Evolutionary conservation across 2,113 vertebrate genomes (phyloP), one percentile per base, ranked within the genome.

Genomic region (Ancistrus triradiatus): DNA sequence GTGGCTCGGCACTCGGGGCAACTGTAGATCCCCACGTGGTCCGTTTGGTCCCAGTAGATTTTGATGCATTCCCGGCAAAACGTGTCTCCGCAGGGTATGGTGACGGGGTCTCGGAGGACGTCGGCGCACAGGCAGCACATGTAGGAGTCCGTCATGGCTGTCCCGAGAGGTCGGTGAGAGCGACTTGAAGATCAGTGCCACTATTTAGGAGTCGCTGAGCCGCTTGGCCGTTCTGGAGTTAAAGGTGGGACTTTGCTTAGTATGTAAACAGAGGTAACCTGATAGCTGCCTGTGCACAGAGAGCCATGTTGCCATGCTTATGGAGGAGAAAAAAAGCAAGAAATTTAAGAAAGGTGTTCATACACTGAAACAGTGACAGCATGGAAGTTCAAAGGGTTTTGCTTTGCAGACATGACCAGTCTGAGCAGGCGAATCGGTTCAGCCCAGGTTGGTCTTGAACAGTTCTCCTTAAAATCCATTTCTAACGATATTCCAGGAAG

Each of bases 31-130:
- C 86, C 86, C 33, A 80, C 62, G 70, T 86, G 84, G 72, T 90
- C 86, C 2, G 79, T 85, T 69, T 87, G 90, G 69, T 92, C 90
- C 88, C 88, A 90, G 78, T 87, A 88, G 72, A 80, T 69, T 67
- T 86, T 87, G 66, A 90, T 87, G 69, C 88, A 90, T 63, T 87
- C 86, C 52, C 86, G 66, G 73, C 87, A 90, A 74, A 74, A 90
- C 61, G 77, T 86, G 69, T 90, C 86, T 43, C 87, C 86, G 43
- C 88, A 90, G 2, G 86, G 82, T 44, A 88, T 83, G 58, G 84
- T 86, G 66, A 89, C 84, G 0, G 87, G 80, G 59, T 88, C 88
- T 22, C 68, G 76, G 2, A 80, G 42, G 0, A 19, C 6, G 25
- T 86, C 84, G 7, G 47, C 50, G 56, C 87, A 90, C 24, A 90